Base-by-base conservation (phyloP, 2,113 vertebrate genomes). In the Alces alces region DNA sequence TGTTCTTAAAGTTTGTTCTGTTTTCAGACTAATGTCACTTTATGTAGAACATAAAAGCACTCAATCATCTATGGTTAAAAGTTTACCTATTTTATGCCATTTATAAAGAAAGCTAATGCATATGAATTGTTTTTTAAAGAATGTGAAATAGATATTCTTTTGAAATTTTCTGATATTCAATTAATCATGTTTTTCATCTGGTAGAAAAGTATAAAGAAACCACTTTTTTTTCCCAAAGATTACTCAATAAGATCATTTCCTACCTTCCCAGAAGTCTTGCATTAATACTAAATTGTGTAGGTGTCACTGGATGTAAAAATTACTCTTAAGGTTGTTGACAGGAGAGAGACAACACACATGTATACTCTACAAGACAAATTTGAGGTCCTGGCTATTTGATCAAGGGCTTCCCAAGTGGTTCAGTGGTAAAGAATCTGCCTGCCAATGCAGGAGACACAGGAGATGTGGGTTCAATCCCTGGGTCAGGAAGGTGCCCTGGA, bases 1-100 rank as follows among this genome's bases (percentile, higher is more conserved):
- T 98, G 89, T 98, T 98, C 98, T 98, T 98, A 97, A 94, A 97
- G 89, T 98, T 98, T 97, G 96, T 98, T 98, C 96, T 98, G 89
- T 98, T 98, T 98, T 95, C 97, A 93, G 82, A 89, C 60, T 96
- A 94, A 70, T 30, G 80, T 64, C 86, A 91, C 70, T 98, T 52
- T 95, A 47, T 97, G 93, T 89, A 96, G 70, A 97, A 98, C 94
- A 55, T 54, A 91, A 91, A 94, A 95, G 16, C 50, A 78, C 11
- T 96, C 89, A 93, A 94, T 10, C 45, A 57, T 90, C 43, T 66
- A 86, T 52, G 3, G 27, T 89, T 79, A 96, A 94, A 92, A 61
- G 91, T 94, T 97, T 92, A 87, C 33, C 73, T 90, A 66, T 87
- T 96, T 95, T n/a, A 57, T 86, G 64, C 92, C 79, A 96, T 33